Conservation (phyloP, 2,888 invertebrate species). For the Cosmopolites sordidus region DNA sequence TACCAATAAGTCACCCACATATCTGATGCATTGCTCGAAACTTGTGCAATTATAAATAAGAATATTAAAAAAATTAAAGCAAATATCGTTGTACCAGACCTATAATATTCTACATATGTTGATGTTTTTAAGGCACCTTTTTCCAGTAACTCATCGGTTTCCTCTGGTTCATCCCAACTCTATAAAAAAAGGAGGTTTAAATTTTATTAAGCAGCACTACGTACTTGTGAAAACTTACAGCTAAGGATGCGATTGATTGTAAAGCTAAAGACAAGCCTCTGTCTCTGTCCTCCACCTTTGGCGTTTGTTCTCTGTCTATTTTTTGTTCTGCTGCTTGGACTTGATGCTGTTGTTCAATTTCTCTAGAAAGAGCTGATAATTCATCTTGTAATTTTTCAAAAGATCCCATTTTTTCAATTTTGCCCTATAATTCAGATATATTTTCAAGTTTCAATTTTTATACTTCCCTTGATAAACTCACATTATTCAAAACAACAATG, state of each 20-base stretch:
- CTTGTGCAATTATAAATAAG: slow-evolving; percentile 62
- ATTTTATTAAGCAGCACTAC: too few relatives aligned
- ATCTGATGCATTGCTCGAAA: slow-evolving; percentile 66
- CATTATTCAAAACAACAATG: slow-evolving; percentile 64
- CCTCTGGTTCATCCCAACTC: slow-evolving; percentile 50
- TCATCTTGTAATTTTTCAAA: slow-evolving; percentile 55
- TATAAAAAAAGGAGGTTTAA: slow-evolving; percentile 12
- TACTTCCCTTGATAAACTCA: slow-evolving; percentile 25
- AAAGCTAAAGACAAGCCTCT: slow-evolving; percentile 27
- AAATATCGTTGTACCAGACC: slow-evolving; percentile 60
- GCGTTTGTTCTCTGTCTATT: slow-evolving; percentile 32
- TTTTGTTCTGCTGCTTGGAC: slow-evolving; percentile 28
- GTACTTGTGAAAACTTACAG: slow-evolving; percentile 30
- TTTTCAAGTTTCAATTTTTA: not conserved
- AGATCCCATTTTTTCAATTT: slow-evolving; percentile 56
- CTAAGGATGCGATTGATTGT: slow-evolving; percentile 38
- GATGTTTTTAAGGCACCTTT: slow-evolving; percentile 60
- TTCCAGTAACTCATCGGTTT: slow-evolving; percentile 62
- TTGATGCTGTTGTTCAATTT: slow-evolving; percentile 30
- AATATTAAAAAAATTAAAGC: slow-evolving; percentile 54
- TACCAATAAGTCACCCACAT: slow-evolving; percentile 77
- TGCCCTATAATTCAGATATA: slow-evolving; percentile 50
- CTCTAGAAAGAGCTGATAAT: slow-evolving; percentile 32
- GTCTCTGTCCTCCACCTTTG: slow-evolving; percentile 29
- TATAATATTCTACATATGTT: slow-evolving; percentile 66